Conservation (phyloP, 2,888 invertebrate species). For the Spodoptera exigua region DNA sequence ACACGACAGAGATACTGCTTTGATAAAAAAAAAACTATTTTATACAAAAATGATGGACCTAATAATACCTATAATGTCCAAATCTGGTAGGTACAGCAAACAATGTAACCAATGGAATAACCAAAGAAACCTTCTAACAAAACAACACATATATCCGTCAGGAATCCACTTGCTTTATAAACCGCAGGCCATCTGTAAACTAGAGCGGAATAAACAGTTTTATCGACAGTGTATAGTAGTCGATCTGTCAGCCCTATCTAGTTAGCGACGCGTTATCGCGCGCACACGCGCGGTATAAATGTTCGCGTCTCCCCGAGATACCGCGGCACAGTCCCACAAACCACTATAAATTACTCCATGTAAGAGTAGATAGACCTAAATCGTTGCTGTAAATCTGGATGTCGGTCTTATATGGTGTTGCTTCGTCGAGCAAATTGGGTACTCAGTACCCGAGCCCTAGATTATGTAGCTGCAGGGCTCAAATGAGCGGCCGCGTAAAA, state of each 20-base stretch:
- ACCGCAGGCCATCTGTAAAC: not conserved
- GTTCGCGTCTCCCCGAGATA: constrained; percentile 48
- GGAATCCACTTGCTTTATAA: too few species aligned
- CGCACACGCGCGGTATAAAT: constrained; percentile 49
- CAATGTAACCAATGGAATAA: too few species aligned
- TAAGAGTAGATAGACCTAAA: constrained; percentile 59
- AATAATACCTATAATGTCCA: too few species aligned
- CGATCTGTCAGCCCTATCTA: constrained; percentile 42
- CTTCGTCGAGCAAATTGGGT: constrained; percentile 56
- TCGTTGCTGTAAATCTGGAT: constrained; percentile 64
- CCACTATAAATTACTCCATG: constrained; percentile 56
- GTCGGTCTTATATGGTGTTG: constrained; percentile 55
- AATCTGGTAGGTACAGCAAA: too few species aligned
- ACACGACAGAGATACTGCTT: too few species aligned
- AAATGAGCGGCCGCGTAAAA: constrained; percentile 40
- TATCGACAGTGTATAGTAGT: constrained; percentile 15
- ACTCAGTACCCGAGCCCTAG: constrained; percentile 35
- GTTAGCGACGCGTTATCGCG: constrained; percentile 34
- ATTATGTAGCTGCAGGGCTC: constrained; percentile 31
- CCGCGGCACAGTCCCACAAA: constrained; percentile 30
- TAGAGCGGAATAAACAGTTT: not conserved
- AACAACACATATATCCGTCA: too few species aligned
- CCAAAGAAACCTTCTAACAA: too few species aligned
- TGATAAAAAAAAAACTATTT: too few species aligned
- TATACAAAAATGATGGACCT: too few species aligned